Conservation (phyloP, 1,140 invertebrate species). For the Drosophila albomicans region DNA sequence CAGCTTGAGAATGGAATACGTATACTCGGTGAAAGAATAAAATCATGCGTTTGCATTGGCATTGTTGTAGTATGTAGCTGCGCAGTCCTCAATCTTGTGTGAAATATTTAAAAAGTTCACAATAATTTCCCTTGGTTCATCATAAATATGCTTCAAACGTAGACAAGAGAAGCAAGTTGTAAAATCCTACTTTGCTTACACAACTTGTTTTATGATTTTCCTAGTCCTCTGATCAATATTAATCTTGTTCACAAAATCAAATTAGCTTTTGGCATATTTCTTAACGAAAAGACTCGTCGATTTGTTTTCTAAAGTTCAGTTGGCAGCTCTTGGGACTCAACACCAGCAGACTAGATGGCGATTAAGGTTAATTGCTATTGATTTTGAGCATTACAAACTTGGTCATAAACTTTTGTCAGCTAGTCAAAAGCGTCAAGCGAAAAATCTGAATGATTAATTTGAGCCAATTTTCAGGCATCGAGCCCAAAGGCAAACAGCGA, state of each 20-base stretch:
- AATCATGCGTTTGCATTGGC: conserved; percentile 38
- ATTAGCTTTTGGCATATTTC: too few relatives aligned
- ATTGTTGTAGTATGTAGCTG: conserved; percentile 40
- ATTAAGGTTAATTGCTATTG: conserved; percentile 82
- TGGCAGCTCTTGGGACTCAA: conserved; percentile 50
- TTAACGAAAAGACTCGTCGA: too few relatives aligned
- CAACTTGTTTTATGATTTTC: too few relatives aligned
- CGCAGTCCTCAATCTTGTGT: background rate
- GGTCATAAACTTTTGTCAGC: conserved; percentile 58
- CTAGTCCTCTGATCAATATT: too few relatives aligned
- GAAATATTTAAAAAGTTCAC: conserved; percentile 32
- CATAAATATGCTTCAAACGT: conserved; percentile 3
- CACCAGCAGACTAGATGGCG: conserved; percentile 40
- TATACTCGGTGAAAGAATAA: conserved; percentile 23
- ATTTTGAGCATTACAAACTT: conserved; percentile 62
- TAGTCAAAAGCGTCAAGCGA: conserved; percentile 63
- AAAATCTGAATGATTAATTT: conserved; percentile 77
- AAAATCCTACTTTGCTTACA: too few relatives aligned
- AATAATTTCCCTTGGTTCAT: conserved; percentile 2
- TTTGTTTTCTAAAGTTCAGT: background rate
- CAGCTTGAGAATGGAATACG: conserved; percentile 21
- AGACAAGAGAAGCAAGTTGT: background rate
- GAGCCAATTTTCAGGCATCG: conserved; percentile 56
- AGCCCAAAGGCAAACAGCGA: conserved; percentile 33
- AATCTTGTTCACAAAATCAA: too few relatives aligned